A percentile compares a stretch with the other conserved stretches of the same genome.
phyloP scores from a whole-genome alignment of 2,113 vertebrate genomes.

The Merops nubicus region DNA sequence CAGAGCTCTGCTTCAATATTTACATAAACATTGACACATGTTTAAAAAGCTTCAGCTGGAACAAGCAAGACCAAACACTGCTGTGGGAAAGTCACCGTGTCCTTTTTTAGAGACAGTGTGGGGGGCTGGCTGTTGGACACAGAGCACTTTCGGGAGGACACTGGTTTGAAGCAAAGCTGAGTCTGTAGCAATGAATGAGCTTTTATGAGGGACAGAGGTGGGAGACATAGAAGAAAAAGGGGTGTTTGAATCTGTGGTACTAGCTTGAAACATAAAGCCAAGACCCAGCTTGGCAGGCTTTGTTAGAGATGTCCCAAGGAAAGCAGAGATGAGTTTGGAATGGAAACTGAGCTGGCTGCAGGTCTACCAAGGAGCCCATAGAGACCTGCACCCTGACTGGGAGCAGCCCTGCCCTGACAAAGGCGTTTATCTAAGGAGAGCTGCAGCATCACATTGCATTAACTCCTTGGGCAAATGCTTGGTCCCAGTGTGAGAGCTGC shows the following conservation, averaged over 20 bases:
- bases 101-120: not conserved
- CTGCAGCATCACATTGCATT: not conserved
- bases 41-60: conserved; percentile 22
- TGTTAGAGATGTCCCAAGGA: not conserved
- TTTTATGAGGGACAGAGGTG: not conserved
- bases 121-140: not conserved
- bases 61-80: not conserved
- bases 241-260: not conserved
- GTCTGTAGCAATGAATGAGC: not conserved
- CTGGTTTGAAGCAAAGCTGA: not conserved
- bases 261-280: not conserved
- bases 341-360: not conserved
- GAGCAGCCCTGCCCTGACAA: not conserved
- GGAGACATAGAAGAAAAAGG: not conserved
- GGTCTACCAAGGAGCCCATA: not conserved
- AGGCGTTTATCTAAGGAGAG: not conserved
- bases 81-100: not conserved
- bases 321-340: not conserved
- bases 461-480: not conserved
- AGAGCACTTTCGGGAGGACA: not conserved
- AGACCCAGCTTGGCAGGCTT: not conserved
- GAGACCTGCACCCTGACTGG: not conserved
- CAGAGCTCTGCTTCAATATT: conserved; percentile 16
- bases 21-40: not conserved
- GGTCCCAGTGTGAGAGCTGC: not conserved